These are phyloP conservation scores for Xenopus laevis DNA, from an alignment of 2,113 vertebrate species.

Conservation along the genomic window DNA sequence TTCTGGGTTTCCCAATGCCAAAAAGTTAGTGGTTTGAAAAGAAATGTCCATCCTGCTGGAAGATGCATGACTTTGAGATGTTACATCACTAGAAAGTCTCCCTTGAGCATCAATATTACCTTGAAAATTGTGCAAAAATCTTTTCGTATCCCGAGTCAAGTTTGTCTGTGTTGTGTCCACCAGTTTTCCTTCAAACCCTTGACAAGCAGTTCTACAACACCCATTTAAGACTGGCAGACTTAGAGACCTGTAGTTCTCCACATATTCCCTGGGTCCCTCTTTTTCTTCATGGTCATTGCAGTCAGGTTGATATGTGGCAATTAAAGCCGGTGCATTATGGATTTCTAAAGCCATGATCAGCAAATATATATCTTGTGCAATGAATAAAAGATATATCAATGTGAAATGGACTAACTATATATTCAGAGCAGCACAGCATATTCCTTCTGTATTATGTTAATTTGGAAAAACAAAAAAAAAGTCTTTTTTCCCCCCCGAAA, in stretches of 20 bases:
- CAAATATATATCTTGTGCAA: conserved; percentile 3
- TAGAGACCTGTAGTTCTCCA: conserved; percentile 69
- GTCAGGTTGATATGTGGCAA: conserved; percentile 61
- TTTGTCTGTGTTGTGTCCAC: conserved; percentile 55
- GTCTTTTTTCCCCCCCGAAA: too few relatives aligned
- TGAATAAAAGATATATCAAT: conserved; percentile 7
- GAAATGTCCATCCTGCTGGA: conserved; percentile 67
- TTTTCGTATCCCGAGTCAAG: conserved; percentile 49
- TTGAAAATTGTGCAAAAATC: conserved; percentile 52
- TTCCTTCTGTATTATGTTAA: too few relatives aligned
- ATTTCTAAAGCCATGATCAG: conserved; percentile 61
- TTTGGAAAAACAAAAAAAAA: too few relatives aligned
- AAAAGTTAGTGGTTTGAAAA: conserved; percentile 64
- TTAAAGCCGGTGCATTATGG: conserved; percentile 59
- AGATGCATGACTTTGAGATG: conserved; percentile 48
- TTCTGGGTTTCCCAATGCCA: conserved; percentile 63
- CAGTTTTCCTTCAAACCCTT: conserved; percentile 36
- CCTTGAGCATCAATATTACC: conserved; percentile 57
- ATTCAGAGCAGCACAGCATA: too few relatives aligned
- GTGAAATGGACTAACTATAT: too few relatives aligned
- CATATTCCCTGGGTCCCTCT: conserved; percentile 51
- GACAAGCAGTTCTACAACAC: conserved; percentile 47
- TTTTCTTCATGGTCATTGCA: conserved; percentile 59
- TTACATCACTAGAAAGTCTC: conserved; percentile 28
- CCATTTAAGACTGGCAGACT: conserved; percentile 78